Evolutionary conservation across 2,888 invertebrate genomes (phyloP).

Genomic region (Phyllotreta cruciferae): DNA sequence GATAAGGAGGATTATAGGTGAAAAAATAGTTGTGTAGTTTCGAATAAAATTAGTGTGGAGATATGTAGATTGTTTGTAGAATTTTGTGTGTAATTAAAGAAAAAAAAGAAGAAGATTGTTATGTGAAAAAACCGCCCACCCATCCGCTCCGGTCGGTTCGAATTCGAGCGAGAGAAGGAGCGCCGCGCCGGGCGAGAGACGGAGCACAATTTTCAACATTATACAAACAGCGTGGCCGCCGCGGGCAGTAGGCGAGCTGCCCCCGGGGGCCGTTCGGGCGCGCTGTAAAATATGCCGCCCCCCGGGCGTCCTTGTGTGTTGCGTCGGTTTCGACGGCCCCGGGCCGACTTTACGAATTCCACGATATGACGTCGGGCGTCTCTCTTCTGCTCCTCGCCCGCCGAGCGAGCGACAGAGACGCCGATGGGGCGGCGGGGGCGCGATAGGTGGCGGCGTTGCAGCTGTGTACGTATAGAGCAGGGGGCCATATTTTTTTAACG

Average conservation of each 20-base stretch:
- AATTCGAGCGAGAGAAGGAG: slow-evolving; percentile 5
- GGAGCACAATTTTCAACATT: slow-evolving; percentile 46
- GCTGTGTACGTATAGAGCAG: too few species aligned
- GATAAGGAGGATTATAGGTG: too few species aligned
- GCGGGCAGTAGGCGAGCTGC: slow-evolving; percentile 56
- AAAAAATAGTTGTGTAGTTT: too few species aligned
- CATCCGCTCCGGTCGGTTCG: background rate
- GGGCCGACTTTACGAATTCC: slow-evolving; percentile 54
- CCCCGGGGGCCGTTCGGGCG: slow-evolving; percentile 53
- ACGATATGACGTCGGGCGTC: slow-evolving; percentile 41
- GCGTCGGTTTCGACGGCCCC: slow-evolving; percentile 52
- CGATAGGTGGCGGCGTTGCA: too few species aligned
- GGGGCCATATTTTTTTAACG: too few species aligned
- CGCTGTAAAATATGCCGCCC: slow-evolving; percentile 58
- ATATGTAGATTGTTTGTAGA: too few species aligned
- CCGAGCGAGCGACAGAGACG: background rate
- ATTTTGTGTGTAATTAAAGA: too few species aligned
- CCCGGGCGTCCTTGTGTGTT: slow-evolving; percentile 54
- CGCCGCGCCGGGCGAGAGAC: slow-evolving; percentile 7
- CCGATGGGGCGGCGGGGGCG: background rate
- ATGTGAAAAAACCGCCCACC: too few species aligned
- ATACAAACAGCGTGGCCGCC: slow-evolving; percentile 58
- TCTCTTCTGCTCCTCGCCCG: slow-evolving; percentile 24
- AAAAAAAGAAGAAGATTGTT: background rate
- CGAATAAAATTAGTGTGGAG: too few species aligned